These are phyloP conservation scores for Dolichotis patagonum DNA, from an alignment of 2,113 vertebrate species.

Conservation along the genomic window DNA sequence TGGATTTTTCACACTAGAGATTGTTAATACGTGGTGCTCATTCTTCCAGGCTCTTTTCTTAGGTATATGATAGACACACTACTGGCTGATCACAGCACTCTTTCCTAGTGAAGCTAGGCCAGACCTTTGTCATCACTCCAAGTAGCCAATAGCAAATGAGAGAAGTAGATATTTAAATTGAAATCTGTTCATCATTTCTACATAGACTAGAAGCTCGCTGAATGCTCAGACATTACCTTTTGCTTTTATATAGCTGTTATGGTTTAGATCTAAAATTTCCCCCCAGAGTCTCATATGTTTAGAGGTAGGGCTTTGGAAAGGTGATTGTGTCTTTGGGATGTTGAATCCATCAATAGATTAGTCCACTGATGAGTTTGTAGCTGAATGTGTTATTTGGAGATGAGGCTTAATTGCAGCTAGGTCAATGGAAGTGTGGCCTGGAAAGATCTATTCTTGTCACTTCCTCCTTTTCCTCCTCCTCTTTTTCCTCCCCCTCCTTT, in stretches of 20 bases:
- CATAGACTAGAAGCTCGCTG: background rate
- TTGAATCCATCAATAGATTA: background rate
- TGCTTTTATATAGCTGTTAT: constrained; percentile 13
- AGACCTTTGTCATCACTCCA: background rate
- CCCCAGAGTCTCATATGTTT: too few relatives aligned
- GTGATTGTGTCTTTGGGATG: background rate
- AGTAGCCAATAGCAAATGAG: background rate
- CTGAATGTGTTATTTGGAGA: too few relatives aligned
- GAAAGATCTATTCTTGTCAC: background rate
- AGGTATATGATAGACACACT: background rate
- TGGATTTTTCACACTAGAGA: background rate
- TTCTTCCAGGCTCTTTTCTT: background rate
- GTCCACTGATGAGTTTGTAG: background rate
- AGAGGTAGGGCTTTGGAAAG: background rate
- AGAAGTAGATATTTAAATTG: background rate
- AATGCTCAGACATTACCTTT: background rate
- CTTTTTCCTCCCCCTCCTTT: background rate
- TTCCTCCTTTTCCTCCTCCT: background rate
- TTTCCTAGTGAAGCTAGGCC: background rate
- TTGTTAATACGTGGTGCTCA: background rate
- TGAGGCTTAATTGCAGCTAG: too few relatives aligned
- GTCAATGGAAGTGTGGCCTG: too few relatives aligned
- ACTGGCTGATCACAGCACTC: background rate
- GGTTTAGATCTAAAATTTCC: background rate
- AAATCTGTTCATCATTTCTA: background rate